Base-by-base conservation (phyloP, 2,113 vertebrate genomes). In the Aramus guarauna region DNA sequence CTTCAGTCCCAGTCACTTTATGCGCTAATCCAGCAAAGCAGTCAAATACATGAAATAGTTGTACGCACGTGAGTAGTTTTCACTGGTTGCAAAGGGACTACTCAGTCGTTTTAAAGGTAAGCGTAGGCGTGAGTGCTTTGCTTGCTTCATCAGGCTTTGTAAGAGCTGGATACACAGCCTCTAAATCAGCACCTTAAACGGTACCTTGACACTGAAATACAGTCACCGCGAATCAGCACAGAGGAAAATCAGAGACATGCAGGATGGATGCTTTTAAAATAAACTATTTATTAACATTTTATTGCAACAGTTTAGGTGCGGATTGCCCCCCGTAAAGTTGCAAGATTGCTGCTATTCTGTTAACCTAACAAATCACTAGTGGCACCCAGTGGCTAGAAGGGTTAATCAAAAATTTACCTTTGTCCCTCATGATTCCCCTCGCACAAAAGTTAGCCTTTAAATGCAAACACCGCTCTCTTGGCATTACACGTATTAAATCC, bases 331-430 rank as follows among this genome's bases (percentile, higher is more conserved):
- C 50, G 26, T 37, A 6, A 56, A 88, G 59, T 72, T 73, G 81
- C n/a, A 78, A 58, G 74, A 32, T 56, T 88, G 77, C 92, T 94
- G 74, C 74, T 83, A 5, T 92, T 95, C 62, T 55, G 27, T 94
- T 96, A 91, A 85, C 72, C 17, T 14, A 91, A 80, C 87, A 97
- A 95, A 95, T 96, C 88, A 95, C 86, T 85, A 97, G 96, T 97
- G 94, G 97, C 96, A 96, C 94, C 96, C 97, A 95, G 97, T 82
- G 97, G 95, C 89, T 97, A 45, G 78, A 96, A 96, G 91, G 95
- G 97, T 98, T 97, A 95, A 97, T 95, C n/a, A 90, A 84, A 87
- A 89, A 45, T 47, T 77, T 85, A 73, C 75, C 81, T 93, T 88
- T 93, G 58, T 59, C 62, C 88, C 80, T 80, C n/a, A 4, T 18